These are phyloP conservation scores for Chrysogorgia sp. DNA, from an alignment of 92 coral and sea anemone species.

Conservation along the genomic window DNA sequence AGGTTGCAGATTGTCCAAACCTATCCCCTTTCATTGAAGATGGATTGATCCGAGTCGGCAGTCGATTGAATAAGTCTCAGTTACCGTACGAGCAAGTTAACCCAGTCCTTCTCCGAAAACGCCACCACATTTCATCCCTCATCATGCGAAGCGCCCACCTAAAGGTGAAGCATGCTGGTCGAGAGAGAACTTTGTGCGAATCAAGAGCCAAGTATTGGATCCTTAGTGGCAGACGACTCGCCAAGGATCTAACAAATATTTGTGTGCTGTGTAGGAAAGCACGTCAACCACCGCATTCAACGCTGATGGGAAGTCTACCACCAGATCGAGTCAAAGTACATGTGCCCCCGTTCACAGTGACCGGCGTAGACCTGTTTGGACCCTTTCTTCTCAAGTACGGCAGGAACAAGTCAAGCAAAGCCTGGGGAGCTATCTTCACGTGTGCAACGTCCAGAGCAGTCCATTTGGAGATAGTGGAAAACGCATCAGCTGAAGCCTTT, in stretches of 20 bases:
- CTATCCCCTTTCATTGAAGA: constrained; percentile 49
- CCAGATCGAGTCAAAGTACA: constrained; percentile 45
- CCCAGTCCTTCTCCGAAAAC: constrained; percentile 46
- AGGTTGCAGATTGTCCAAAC: constrained; percentile 14
- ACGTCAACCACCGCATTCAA: constrained; percentile 56
- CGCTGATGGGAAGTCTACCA: constrained; percentile 61
- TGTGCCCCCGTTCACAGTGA: constrained; percentile 56
- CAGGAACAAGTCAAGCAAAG: too few species aligned
- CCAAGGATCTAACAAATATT: constrained; percentile 22
- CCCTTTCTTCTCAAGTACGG: constrained; percentile 51
- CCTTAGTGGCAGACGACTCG: constrained; percentile 32
- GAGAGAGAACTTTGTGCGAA: constrained; percentile 52
- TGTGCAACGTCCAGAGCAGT: constrained; percentile 21
- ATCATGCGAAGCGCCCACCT: constrained; percentile 45
- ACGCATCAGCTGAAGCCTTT: constrained; percentile 44
- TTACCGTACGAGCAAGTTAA: constrained; percentile 53
- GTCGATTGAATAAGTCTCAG: constrained; percentile 41
- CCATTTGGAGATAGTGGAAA: constrained; percentile 51
- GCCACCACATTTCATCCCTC: constrained; percentile 49
- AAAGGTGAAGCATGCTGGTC: constrained; percentile 43
- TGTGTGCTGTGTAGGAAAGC: constrained; percentile 51
- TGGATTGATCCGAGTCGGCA: constrained; percentile 55
- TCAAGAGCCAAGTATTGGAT: constrained; percentile 52
- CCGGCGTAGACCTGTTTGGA: constrained; percentile 61
- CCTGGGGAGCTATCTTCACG: too few species aligned